Evolutionary conservation across 2,888 invertebrate species (phyloP), one percentile per base, ranked within the genome.

Genomic region (Microchrysa polita): DNA sequence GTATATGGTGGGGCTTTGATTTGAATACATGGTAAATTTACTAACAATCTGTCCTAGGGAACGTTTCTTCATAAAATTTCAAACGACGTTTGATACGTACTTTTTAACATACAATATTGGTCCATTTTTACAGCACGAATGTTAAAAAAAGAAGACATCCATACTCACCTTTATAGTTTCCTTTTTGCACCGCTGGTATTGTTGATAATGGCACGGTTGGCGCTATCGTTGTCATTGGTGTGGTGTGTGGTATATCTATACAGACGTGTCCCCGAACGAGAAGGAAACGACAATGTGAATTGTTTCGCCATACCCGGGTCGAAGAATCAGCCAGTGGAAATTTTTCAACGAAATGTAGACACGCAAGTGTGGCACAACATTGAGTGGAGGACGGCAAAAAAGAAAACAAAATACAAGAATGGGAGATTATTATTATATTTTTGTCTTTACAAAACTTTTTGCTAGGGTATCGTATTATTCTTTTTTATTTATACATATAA

Each of bases 161-260:
- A 72, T 74, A 79, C 79, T 78, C 78, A 84, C 84, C 83, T 83
- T 83, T 84, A 76, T 83, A 80, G 77, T 81, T 82, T 78, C 83
- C 83, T 72, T 82, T 79, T 55, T 76, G 76, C 69, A 81, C 79
- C 76, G 82, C 81, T 67, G 84, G 81, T 67, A 84, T 82, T 5
- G 84, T 83, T 75, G 82, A 83, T 75, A 83, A 80, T 63, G 84
- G 81, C 63, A 81, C 81, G 72, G 84, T 84, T 48, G 84, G 84
- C 23, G 83, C 81, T 79, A 84, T 80, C 59, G 84, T 84, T 75
- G 84, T 84, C 75, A 84, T 81, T 67, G 83, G 82, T 77, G 84
- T 84, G 73, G 84, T 83, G 79, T 84, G 84, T 48, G 84, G 84
- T 78, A 84, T 84, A 77, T 84, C 84, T 84, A n/a, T n/a, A 34